Percentiles rank a stretch among this genome's conserved stretches.
Evolutionary conservation across 2,797 vertebrate genomes (phyloP).

Genomic region (Microtus californicus): DNA sequence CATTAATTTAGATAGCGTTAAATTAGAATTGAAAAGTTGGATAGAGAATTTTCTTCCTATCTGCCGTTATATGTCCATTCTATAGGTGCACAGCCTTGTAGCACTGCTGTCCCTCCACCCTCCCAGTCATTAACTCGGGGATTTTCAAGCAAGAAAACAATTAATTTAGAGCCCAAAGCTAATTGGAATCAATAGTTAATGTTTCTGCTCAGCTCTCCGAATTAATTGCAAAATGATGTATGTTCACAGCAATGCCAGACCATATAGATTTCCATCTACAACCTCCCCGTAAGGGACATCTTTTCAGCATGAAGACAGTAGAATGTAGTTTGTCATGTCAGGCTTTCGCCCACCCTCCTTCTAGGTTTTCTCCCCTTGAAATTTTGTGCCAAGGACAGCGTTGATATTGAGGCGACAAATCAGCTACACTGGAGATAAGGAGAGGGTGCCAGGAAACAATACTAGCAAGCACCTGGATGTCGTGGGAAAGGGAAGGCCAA

Average conservation of each 20-base stretch:
- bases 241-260: slow-evolving; percentile 72
- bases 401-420: background rate
- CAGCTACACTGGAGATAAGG: background rate
- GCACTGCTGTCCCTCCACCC: background rate
- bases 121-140: background rate
- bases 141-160: slow-evolving; percentile 81
- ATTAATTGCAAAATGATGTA: slow-evolving; percentile 86
- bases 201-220: slow-evolving; percentile 78
- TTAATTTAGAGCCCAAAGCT: slow-evolving; percentile 82
- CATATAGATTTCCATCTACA: slow-evolving; percentile 81
- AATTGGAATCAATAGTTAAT: slow-evolving; percentile 86
- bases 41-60: background rate
- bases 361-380: slow-evolving; percentile 55
- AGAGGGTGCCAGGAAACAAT: background rate
- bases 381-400: slow-evolving; percentile 5
- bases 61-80: background rate
- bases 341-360: background rate
- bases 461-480: background rate
- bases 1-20: background rate
- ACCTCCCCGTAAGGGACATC: slow-evolving; percentile 75
- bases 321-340: slow-evolving; percentile 40
- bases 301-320: slow-evolving; percentile 65
- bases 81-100: background rate
- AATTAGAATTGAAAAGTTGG: background rate
- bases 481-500: rapidly evolving